phyloP scores from a whole-genome alignment of 53 echinoderm and acorn worm species.

The Mesocentrotus franciscanus region DNA sequence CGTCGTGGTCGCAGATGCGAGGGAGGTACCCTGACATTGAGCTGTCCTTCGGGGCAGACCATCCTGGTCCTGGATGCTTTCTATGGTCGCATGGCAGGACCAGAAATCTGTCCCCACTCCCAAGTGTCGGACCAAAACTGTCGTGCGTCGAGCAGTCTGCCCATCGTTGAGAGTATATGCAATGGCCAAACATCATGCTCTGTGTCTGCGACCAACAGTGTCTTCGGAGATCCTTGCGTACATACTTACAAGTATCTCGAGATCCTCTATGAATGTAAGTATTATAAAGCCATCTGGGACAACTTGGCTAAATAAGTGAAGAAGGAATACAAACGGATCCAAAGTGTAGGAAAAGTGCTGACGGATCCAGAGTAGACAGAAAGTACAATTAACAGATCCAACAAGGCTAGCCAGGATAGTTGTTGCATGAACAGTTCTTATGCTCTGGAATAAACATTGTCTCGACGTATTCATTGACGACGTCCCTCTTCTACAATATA shows the following conservation, averaged over 20 bases:
- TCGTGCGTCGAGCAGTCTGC: neutral
- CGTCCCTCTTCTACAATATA: too few species aligned
- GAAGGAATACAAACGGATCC: too few species aligned
- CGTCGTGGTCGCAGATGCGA: neutral
- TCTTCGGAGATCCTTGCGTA: constrained; percentile 72
- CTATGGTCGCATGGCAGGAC: constrained; percentile 65
- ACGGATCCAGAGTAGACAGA: too few species aligned
- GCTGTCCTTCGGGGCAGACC: constrained; percentile 29
- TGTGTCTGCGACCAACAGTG: constrained; percentile 41
- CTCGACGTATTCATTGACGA: too few species aligned
- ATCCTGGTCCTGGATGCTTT: constrained; percentile 37
- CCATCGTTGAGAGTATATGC: constrained; percentile 15
- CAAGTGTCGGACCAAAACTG: constrained; percentile 55
- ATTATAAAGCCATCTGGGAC: neutral
- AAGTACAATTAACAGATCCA: too few species aligned
- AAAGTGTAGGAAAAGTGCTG: too few species aligned
- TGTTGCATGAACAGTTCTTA: too few species aligned
- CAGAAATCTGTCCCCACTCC: constrained; percentile 56
- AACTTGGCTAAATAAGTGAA: neutral
- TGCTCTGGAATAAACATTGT: too few species aligned
- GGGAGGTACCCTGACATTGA: neutral
- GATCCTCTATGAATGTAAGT: constrained; percentile 51
- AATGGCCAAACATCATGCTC: constrained; percentile 59
- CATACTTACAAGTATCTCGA: constrained; percentile 72
- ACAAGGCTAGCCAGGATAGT: too few species aligned